Evolutionary conservation across 2,797 vertebrate species (phyloP).

Genomic region (Rhinichthys osculus): DNA sequence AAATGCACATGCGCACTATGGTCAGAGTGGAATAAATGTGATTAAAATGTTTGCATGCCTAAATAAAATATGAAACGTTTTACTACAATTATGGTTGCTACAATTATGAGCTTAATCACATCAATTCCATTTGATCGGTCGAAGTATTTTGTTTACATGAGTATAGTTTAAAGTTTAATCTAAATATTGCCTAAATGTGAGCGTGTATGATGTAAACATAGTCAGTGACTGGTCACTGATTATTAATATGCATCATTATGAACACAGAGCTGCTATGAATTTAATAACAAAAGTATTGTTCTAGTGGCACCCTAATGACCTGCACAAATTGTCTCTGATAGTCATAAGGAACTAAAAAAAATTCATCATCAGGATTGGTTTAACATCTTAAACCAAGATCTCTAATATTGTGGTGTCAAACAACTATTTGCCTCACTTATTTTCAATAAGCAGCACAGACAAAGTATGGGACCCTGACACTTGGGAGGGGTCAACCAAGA

Average conservation of each 20-base stretch:
- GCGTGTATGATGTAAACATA: neutral
- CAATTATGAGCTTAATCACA: too few species aligned
- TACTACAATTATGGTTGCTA: too few species aligned
- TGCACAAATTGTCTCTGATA: neutral
- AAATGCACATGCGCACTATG: neutral
- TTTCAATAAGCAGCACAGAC: neutral
- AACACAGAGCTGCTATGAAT: neutral
- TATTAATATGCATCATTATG: neutral
- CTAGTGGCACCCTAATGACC: neutral
- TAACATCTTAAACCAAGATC: neutral
- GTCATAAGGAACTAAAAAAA: neutral
- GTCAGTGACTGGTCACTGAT: neutral
- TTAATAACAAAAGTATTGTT: neutral
- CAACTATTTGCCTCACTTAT: neutral
- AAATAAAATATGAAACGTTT: neutral
- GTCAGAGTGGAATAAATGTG: neutral
- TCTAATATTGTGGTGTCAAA: neutral
- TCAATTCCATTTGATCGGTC: too few species aligned
- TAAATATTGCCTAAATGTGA: neutral
- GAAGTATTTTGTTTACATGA: too few species aligned
- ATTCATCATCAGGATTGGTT: neutral
- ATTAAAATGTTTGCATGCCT: neutral
- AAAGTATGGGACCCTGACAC: neutral
- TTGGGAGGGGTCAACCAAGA: conserved; percentile 26
- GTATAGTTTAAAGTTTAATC: too few species aligned